phyloP scores from a whole-genome alignment of 2,113 vertebrate genomes.

The Bettongia penicillata region DNA sequence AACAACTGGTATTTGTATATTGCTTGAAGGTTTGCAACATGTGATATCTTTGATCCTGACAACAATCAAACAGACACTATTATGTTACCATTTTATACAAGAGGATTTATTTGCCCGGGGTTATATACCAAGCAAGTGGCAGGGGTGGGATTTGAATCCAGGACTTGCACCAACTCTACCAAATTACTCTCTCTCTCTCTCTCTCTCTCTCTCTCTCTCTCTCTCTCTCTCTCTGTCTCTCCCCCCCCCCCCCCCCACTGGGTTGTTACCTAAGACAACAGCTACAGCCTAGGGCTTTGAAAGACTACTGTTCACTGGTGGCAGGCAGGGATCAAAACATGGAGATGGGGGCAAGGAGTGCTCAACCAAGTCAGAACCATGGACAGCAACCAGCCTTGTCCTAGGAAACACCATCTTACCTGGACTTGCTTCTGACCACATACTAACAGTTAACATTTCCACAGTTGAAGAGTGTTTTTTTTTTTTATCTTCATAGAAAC shows the following conservation, averaged over 20 bases:
- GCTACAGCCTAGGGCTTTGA: not conserved
- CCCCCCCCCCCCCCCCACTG: not conserved
- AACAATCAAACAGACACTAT: not conserved
- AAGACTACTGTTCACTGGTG: not conserved
- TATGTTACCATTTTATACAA: not conserved
- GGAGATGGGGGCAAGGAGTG: not conserved
- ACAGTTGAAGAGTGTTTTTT: not conserved
- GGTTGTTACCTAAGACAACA: not conserved
- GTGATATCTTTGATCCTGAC: not conserved
- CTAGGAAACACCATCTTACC: not conserved
- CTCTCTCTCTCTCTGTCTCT: no score
- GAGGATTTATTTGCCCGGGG: not conserved
- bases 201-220: no score
- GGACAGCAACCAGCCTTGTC: not conserved
- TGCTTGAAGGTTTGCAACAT: not conserved
- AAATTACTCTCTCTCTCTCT: not conserved
- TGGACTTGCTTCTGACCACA: not conserved
- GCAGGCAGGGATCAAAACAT: not conserved
- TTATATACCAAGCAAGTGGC: not conserved
- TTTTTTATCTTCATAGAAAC: not conserved
- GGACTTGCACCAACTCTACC: not conserved
- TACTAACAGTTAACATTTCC: not conserved
- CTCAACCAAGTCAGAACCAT: not conserved
- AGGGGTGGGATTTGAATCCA: not conserved
- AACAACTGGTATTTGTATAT: not conserved